Conservation (phyloP, 92 coral and sea anemone species). For the Epizoanthus scotinus region DNA sequence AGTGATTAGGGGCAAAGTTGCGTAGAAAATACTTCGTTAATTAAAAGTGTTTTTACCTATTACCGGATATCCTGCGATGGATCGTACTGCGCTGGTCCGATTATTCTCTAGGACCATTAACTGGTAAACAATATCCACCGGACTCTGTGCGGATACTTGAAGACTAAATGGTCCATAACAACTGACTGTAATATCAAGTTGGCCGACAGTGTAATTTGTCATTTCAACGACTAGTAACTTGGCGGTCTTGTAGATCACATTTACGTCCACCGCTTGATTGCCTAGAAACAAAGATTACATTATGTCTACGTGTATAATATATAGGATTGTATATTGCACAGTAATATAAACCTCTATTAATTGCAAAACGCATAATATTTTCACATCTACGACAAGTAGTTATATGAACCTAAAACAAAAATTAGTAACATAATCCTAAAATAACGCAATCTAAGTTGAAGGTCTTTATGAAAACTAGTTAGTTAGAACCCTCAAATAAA, state of each 20-base stretch:
- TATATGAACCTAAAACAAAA: too few relatives aligned
- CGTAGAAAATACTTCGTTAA: too few relatives aligned
- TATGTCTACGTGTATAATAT: too few relatives aligned
- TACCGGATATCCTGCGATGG: conserved; percentile 63
- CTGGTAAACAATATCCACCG: conserved; percentile 55
- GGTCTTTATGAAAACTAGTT: too few relatives aligned
- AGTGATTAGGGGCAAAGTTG: too few relatives aligned
- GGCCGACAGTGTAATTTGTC: conserved; percentile 21
- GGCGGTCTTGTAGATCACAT: not conserved
- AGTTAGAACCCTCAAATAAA: too few relatives aligned
- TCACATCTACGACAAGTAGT: too few relatives aligned
- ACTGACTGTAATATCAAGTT: conserved; percentile 25
- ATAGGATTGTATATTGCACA: too few relatives aligned
- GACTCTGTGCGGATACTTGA: conserved; percentile 54
- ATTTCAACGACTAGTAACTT: conserved; percentile 28
- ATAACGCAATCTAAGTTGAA: too few relatives aligned
- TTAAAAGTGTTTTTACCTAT: conserved; percentile 41
- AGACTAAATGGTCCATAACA: conserved; percentile 48
- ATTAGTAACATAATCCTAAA: too few relatives aligned
- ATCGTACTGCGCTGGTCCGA: conserved; percentile 26
- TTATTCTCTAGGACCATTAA: conserved; percentile 40
- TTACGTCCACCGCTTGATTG: not conserved
- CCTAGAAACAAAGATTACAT: not conserved
- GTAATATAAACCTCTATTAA: too few relatives aligned
- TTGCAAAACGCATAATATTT: too few relatives aligned